These are phyloP conservation scores for Acanthisitta chloris DNA, from an alignment of 2,113 vertebrate genomes.

Conservation along the genomic window DNA sequence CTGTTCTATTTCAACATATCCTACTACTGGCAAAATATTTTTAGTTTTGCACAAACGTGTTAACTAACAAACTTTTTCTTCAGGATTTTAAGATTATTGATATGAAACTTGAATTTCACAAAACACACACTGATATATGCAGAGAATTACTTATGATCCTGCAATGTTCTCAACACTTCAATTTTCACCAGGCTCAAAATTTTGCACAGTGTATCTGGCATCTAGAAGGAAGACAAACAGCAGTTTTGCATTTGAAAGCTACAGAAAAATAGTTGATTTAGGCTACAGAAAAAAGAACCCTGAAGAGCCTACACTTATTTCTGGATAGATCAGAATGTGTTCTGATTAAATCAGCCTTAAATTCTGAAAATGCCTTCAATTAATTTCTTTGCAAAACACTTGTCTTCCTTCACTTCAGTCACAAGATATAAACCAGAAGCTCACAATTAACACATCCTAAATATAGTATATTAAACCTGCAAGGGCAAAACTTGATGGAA, in stretches of 20 bases:
- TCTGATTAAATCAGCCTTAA: neutral
- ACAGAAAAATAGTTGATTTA: neutral
- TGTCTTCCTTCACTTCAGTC: neutral
- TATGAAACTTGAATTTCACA: neutral
- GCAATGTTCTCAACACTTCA: neutral
- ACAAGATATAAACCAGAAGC: neutral
- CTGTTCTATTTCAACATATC: neutral
- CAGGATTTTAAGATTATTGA: neutral
- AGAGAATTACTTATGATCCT: neutral
- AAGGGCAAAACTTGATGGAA: neutral
- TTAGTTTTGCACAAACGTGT: neutral
- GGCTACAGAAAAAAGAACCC: neutral
- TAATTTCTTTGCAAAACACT: neutral
- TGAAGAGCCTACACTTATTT: fast-evolving
- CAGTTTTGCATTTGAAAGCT: neutral
- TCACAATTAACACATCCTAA: neutral
- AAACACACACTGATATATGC: neutral
- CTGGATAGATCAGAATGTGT: neutral
- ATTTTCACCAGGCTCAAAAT: neutral
- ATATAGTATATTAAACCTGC: neutral
- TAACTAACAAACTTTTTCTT: neutral
- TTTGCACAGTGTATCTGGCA: neutral
- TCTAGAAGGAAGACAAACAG: neutral
- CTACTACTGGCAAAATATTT: neutral
- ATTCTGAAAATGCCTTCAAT: neutral